Evolutionary conservation across 2,888 invertebrate species (phyloP).

Genomic region (Odontocolon sp.): DNA sequence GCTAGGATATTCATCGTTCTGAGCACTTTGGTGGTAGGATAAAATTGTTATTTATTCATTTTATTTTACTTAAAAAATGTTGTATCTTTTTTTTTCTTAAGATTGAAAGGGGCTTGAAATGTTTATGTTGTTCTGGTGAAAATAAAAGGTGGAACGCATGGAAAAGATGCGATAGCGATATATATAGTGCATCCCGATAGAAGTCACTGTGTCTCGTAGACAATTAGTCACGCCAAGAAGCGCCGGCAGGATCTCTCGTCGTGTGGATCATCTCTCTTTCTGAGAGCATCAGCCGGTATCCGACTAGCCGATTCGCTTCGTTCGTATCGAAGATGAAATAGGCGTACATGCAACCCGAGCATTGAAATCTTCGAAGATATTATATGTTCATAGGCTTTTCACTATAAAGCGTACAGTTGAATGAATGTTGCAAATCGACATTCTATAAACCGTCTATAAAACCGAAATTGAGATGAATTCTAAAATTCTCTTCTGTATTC

Average conservation of each 20-base stretch:
- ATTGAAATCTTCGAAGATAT: background rate
- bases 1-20: conserved; percentile 51
- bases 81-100: background rate
- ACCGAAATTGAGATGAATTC: too few species aligned
- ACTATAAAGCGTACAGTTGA: background rate
- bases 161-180: background rate
- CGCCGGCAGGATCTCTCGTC: conserved; percentile 54
- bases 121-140: conserved; percentile 25
- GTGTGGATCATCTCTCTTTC: conserved; percentile 49
- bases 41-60: background rate
- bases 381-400: background rate
- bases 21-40: conserved; percentile 50
- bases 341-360: background rate
- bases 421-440: too few species aligned
- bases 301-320: conserved; percentile 40
- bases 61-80: too few species aligned
- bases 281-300: conserved; percentile 33
- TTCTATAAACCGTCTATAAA: too few species aligned
- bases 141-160: conserved; percentile 20
- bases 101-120: background rate
- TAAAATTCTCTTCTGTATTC: too few species aligned
- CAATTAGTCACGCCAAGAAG: conserved; percentile 57
- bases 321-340: conserved; percentile 44
- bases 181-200: conserved; percentile 13
- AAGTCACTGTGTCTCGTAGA: conserved; percentile 43